Percentiles rank a stretch among this genome's conserved stretches.
Evolutionary conservation across 30 jellyfish, hydroid and myxozoan species (phyloP).

Genomic region (Rhopilema esculentum): DNA sequence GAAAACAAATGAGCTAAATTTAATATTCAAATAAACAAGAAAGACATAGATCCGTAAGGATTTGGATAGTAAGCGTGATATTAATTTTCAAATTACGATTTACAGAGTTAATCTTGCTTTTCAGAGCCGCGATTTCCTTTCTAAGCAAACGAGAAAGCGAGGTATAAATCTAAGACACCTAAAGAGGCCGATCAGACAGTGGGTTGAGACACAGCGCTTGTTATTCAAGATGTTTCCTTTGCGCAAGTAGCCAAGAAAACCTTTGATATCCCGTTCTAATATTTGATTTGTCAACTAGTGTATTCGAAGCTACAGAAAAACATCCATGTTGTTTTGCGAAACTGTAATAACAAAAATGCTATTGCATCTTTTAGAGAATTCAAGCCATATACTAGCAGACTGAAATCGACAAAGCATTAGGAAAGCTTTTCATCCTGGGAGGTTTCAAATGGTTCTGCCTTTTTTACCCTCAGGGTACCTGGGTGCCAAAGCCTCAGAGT

Average conservation of each 20-base stretch:
- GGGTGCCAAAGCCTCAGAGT: too few species aligned
- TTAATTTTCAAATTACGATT: conserved; percentile 18
- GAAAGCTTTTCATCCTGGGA: too few species aligned
- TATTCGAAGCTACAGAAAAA: not conserved
- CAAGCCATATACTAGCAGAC: too few species aligned
- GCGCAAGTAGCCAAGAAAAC: not conserved
- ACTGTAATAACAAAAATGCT: not conserved
- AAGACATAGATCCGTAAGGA: conserved; percentile 3
- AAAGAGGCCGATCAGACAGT: not conserved
- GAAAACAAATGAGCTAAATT: not conserved
- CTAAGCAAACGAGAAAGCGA: not conserved
- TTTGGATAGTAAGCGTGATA: conserved; percentile 11
- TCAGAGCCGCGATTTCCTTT: not conserved
- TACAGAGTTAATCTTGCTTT: conserved; percentile 18
- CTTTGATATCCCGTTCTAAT: not conserved
- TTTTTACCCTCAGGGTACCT: too few species aligned
- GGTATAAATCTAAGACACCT: not conserved
- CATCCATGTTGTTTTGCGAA: not conserved
- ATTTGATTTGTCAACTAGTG: not conserved
- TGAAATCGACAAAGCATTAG: too few species aligned
- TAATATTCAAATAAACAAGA: not conserved
- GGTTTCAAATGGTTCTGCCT: too few species aligned
- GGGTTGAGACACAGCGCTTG: not conserved
- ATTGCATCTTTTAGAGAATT: too few species aligned
- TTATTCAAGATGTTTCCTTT: not conserved